A percentile compares a stretch with the other conserved stretches of the same genome.
phyloP scores from a whole-genome alignment of 2,113 vertebrate species.

The Salvelinus alpinus region DNA sequence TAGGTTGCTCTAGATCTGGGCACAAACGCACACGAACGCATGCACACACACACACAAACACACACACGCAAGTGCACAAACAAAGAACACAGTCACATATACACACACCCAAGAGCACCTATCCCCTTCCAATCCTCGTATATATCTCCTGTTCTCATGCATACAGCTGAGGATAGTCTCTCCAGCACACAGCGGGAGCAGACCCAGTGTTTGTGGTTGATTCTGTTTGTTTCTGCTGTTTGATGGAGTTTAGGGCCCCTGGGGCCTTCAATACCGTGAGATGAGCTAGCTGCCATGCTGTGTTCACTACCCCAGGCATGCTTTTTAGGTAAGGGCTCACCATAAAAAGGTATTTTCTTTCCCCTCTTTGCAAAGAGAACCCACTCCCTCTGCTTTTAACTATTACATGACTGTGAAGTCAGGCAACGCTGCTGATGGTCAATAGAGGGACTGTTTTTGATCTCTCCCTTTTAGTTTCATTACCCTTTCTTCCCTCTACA shows the following conservation, averaged over 20 bases:
- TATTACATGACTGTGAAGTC: neutral
- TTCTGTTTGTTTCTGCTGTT: constrained; percentile 61
- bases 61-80: constrained; percentile 19
- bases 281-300: constrained; percentile 25
- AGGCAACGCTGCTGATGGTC: constrained; percentile 1
- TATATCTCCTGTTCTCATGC: constrained; percentile 17
- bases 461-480: constrained; percentile 1
- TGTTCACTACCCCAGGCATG: constrained; percentile 38
- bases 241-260: constrained; percentile 53
- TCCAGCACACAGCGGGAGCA: constrained; percentile 41
- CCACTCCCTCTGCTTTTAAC: neutral
- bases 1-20: constrained; percentile 36
- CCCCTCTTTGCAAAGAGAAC: constrained; percentile 1
- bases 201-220: constrained; percentile 36
- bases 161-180: constrained; percentile 30
- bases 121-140: neutral
- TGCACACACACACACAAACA: constrained; percentile 1
- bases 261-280: constrained; percentile 42
- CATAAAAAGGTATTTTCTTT: constrained; percentile 9
- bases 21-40: neutral
- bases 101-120: neutral
- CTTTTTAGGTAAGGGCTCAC: constrained; percentile 25
- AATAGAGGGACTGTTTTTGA: constrained; percentile 1
- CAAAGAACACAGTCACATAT: neutral
- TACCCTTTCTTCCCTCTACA: constrained; percentile 19